Conservation (phyloP, 1,140 invertebrate genomes). For the Brachionus plicatilis region DNA sequence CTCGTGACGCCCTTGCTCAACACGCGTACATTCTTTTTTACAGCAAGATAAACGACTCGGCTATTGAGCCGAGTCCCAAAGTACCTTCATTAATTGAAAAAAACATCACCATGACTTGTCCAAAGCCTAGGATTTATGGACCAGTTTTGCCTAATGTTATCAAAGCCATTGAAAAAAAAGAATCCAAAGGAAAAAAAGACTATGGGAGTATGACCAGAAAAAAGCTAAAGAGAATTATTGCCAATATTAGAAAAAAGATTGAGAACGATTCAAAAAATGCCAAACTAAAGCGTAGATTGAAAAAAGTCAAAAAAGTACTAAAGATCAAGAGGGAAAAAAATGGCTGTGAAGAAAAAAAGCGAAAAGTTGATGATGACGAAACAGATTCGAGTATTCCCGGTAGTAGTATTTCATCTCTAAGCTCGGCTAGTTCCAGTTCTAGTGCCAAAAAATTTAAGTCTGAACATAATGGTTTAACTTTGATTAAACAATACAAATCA, state of each 20-base stretch:
- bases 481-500: conserved; percentile 16
- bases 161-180: not conserved
- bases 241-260: not conserved
- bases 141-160: not conserved
- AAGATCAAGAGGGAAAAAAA: not conserved
- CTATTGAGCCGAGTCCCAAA: not conserved
- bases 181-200: not conserved
- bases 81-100: not conserved
- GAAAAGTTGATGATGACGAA: not conserved
- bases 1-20: not conserved
- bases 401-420: not conserved
- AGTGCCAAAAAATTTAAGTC: not conserved
- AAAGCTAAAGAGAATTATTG: not conserved
- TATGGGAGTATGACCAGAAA: not conserved
- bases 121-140: not conserved
- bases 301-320: not conserved
- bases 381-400: not conserved
- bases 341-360: not conserved
- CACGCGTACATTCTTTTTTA: conserved; percentile 38
- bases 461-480: conserved; percentile 4
- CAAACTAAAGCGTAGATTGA: not conserved
- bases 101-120: not conserved
- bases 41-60: not conserved
- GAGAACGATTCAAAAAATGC: not conserved
- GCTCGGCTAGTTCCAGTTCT: not conserved